Base-by-base conservation (phyloP, 2,113 vertebrate genomes). In the Gracilinanus agilis region DNA sequence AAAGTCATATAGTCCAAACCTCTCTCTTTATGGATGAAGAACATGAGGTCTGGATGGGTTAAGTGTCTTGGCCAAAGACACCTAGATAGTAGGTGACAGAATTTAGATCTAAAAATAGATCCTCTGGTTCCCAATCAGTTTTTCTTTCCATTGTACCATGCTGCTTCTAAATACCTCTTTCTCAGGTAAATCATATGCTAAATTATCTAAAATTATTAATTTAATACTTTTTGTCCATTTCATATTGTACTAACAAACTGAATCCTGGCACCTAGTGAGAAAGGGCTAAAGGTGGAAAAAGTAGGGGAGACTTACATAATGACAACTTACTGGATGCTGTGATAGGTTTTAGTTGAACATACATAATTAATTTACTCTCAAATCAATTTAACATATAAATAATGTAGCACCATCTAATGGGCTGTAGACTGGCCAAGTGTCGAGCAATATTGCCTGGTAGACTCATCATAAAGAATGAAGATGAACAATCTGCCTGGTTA, bases 331-430 rank as follows among this genome's bases (percentile, higher is more conserved):
- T 93, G 88, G 94, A 67, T 10, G 53, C 88, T 89, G 83, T 90
- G 16, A 0, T 89, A 89, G 44, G 88, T 96, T 97, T 96, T 91
- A 96, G 44, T 94, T 93, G 91, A 95, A 67, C 91, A 94, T 96
- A 83, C 90, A 97, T 96, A 97, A 98, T 98, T 98, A 90, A 98
- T 98, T 97, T 94, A 49, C 94, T 96, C 94, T 96, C 61, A 97
- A 98, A 98, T 98, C 98, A 97, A 96, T 98, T 97, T 98, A 96
- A 96, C 61, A 12, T 95, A 97, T 98, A 98, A 98, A 98, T 99
- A 98, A 98, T 98, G 94, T 90, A 98, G 97, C 92, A 93, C 40
- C 54, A 93, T 75, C 95, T 98, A 98, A 98, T 98, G 98, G 97
- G 91, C 96, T 98, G 96, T 95, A 0, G 11, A 91, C 91, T 97